phyloP scores from a whole-genome alignment of 2,113 vertebrate species.

The Fregetta grallaria region DNA sequence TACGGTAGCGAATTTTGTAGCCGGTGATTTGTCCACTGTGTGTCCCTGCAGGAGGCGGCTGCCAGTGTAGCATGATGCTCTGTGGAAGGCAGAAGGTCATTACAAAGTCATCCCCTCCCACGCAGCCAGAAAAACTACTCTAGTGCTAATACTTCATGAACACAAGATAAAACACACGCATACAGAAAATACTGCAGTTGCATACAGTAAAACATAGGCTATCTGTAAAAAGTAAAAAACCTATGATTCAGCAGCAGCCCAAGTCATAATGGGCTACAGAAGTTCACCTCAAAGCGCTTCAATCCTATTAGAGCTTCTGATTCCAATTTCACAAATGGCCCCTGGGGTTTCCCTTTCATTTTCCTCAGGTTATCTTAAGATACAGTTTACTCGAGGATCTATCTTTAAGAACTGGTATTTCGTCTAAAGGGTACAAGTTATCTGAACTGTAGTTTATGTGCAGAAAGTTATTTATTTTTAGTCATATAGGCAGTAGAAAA shows the following conservation, averaged over 20 bases:
- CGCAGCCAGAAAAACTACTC: neutral
- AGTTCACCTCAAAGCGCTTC: neutral
- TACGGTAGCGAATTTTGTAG: constrained; percentile 96
- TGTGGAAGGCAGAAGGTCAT: constrained; percentile 36
- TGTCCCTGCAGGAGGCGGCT: constrained; percentile 83
- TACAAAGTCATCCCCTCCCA: neutral
- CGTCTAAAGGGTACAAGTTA: neutral
- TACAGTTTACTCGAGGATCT: neutral
- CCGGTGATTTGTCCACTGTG: constrained; percentile 91
- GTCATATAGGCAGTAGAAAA: neutral
- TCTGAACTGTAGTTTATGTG: neutral
- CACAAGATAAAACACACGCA: accelerated
- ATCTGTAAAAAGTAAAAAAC: neutral
- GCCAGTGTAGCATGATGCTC: constrained; percentile 94
- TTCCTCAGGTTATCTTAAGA: neutral
- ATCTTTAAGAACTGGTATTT: neutral
- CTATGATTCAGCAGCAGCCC: neutral
- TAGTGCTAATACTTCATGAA: neutral
- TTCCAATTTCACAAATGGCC: neutral
- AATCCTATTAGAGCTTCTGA: neutral
- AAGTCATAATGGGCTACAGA: neutral
- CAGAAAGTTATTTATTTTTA: neutral
- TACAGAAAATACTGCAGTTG: neutral
- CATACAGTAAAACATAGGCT: neutral
- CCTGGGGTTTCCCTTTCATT: neutral